Conservation (phyloP, 2,888 invertebrate genomes). For the Habrosyne pyritoides region DNA sequence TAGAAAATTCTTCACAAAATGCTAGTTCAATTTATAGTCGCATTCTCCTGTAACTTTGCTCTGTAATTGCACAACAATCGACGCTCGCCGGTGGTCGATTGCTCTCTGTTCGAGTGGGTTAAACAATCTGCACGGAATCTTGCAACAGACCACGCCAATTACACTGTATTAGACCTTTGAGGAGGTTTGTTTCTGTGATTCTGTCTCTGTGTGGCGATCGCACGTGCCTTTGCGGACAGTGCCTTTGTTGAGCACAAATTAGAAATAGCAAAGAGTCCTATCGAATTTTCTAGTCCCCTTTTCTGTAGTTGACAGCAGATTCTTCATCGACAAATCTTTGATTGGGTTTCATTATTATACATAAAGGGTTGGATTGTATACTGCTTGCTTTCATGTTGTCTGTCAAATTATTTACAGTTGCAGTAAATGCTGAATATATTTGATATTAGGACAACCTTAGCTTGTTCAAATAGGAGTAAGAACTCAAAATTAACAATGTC, state of each 20-base stretch:
- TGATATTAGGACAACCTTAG: too few species aligned
- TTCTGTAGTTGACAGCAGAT: background rate
- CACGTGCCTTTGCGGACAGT: conserved; percentile 1
- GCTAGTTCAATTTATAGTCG: conserved; percentile 6
- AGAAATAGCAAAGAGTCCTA: background rate
- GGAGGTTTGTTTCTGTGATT: conserved; percentile 33
- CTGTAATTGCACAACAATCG: conserved; percentile 30
- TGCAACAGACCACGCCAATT: conserved; percentile 38
- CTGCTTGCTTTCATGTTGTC: too few species aligned
- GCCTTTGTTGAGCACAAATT: conserved; percentile 13
- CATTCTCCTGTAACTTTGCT: conserved; percentile 13
- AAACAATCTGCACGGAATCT: conserved; percentile 29
- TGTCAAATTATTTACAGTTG: too few species aligned
- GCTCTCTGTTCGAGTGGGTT: conserved; percentile 29
- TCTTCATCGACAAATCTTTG: background rate
- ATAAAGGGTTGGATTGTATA: too few species aligned
- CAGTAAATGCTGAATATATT: too few species aligned
- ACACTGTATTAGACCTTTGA: conserved; percentile 37
- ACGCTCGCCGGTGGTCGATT: conserved; percentile 22
- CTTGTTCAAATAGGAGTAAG: background rate
- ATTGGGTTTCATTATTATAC: background rate
- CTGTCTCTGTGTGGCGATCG: conserved; percentile 9
- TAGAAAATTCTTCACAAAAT: conserved; percentile 7
- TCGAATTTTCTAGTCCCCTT: background rate
- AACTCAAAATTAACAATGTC: background rate